Evolutionary conservation across 2,113 vertebrate species (phyloP).

Genomic region (Charina bottae): DNA sequence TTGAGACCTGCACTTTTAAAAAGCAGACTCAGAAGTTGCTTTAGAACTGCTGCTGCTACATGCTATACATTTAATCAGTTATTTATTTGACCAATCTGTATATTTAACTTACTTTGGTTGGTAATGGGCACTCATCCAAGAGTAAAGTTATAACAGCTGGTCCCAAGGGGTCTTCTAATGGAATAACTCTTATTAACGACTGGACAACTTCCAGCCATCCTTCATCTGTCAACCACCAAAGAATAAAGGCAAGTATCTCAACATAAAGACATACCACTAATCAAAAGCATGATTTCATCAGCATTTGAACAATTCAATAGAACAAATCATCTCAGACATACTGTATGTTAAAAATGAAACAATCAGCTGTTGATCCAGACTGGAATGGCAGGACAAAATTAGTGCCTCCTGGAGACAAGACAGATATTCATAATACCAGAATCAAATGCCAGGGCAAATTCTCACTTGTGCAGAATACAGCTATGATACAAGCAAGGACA

Average conservation of each 20-base stretch:
- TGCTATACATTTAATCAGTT: background rate
- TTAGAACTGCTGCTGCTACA: background rate
- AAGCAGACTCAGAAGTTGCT: background rate
- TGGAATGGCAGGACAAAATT: background rate
- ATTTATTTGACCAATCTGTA: background rate
- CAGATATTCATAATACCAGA: background rate
- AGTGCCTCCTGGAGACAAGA: background rate
- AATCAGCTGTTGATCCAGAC: background rate
- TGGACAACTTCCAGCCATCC: constrained; percentile 99
- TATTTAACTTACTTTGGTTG: constrained; percentile 89
- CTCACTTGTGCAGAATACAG: background rate
- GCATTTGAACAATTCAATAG: background rate
- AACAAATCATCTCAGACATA: background rate
- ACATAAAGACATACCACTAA: constrained; percentile 12
- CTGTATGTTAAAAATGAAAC: background rate
- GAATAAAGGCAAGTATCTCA: constrained; percentile 62
- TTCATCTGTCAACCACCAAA: constrained; percentile 83
- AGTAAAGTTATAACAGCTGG: constrained; percentile 98
- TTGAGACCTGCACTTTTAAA: background rate
- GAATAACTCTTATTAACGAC: constrained; percentile 97
- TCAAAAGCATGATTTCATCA: background rate
- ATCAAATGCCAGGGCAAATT: background rate
- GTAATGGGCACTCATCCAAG: constrained; percentile 95
- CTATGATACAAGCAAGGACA: background rate
- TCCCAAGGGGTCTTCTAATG: constrained; percentile 95